Conservation (phyloP, 2,113 vertebrate species). For the Esox niger region DNA sequence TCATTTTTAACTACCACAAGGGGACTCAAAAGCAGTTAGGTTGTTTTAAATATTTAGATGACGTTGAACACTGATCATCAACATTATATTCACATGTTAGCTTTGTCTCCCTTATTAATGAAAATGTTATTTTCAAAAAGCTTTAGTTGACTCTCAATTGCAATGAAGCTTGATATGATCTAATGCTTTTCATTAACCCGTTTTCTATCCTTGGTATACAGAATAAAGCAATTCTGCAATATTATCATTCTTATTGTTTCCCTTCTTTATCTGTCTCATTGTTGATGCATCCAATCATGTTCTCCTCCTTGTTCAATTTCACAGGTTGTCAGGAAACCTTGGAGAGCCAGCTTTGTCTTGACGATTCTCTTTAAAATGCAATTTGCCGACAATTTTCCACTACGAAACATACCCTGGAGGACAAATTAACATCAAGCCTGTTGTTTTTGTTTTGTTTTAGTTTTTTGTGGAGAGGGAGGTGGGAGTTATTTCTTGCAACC, state of each 20-base stretch:
- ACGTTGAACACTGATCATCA: no score
- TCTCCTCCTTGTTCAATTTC: slow-evolving; percentile 53
- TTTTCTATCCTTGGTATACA: slow-evolving; percentile 13
- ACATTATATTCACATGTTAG: no score
- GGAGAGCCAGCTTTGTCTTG: slow-evolving; percentile 12
- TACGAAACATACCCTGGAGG: slow-evolving; percentile 10
- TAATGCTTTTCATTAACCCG: neutral
- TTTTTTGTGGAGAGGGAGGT: neutral
- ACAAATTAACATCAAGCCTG: slow-evolving; percentile 32
- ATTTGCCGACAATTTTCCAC: slow-evolving; percentile 18
- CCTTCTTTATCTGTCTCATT: slow-evolving; percentile 38
- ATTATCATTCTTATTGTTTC: slow-evolving; percentile 21
- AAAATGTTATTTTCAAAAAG: neutral
- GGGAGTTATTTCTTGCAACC: slow-evolving; percentile 20
- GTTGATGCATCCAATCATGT: slow-evolving; percentile 48
- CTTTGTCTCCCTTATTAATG: neutral
- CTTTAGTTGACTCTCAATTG: neutral
- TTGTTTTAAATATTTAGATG: no score
- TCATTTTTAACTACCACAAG: no score
- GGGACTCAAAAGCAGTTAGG: no score
- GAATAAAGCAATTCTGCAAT: slow-evolving; percentile 16
- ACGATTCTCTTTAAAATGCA: slow-evolving; percentile 42
- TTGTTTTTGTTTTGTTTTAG: neutral
- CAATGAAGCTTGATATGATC: neutral
- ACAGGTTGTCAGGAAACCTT: slow-evolving; percentile 31